These are phyloP conservation scores for Glareola pratincola DNA, from an alignment of 2,113 vertebrate species.

Conservation along the genomic window DNA sequence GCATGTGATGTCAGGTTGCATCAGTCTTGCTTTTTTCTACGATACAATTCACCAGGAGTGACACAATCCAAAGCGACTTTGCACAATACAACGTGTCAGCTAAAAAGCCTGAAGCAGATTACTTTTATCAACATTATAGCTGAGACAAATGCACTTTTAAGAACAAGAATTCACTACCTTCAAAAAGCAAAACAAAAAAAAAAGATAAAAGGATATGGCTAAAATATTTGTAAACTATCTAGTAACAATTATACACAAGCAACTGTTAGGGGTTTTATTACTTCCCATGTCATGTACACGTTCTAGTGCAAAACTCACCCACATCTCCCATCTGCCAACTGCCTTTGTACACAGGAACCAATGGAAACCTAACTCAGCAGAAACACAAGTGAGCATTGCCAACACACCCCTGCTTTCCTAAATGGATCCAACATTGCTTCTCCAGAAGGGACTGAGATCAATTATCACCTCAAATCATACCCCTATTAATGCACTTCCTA, in stretches of 20 bases:
- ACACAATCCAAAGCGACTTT: constrained; percentile 25
- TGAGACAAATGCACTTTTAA: neutral
- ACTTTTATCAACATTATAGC: neutral
- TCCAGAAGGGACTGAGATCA: neutral
- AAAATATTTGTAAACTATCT: neutral
- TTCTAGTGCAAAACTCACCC: neutral
- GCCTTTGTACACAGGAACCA: neutral
- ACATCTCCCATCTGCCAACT: neutral
- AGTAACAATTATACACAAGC: rapidly evolving
- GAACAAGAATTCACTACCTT: neutral
- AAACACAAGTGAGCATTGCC: neutral
- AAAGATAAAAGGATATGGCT: neutral
- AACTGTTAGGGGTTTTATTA: neutral
- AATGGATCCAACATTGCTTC: neutral
- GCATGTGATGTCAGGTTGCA: neutral
- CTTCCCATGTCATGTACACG: neutral
- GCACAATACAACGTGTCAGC: neutral
- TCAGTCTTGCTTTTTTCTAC: neutral
- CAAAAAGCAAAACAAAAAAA: neutral
- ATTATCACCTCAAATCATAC: neutral
- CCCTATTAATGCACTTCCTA: neutral
- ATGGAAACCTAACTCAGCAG: neutral
- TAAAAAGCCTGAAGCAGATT: neutral
- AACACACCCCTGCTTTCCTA: neutral
- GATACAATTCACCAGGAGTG: neutral